Conservation (phyloP, 2,113 vertebrate genomes). For the Sus scrofa region DNA sequence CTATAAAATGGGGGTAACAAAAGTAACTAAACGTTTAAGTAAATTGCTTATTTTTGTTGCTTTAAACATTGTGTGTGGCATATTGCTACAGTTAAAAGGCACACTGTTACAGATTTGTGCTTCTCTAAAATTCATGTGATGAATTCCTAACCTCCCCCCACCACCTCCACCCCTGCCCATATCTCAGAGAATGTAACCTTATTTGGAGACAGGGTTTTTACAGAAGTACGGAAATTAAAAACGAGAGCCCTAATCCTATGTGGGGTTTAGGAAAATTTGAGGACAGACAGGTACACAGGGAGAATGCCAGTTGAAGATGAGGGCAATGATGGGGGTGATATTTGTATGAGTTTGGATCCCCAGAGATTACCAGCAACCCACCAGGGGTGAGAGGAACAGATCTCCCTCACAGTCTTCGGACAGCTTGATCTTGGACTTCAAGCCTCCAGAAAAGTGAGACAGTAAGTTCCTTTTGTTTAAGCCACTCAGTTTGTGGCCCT, state of each 20-base stretch:
- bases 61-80: neutral
- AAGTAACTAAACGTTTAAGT: neutral
- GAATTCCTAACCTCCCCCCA: neutral
- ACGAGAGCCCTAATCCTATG: neutral
- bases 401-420: neutral
- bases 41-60: neutral
- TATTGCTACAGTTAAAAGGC: neutral
- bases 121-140: neutral
- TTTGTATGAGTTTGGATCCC: neutral
- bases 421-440: neutral
- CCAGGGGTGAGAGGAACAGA: neutral
- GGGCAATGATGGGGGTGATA: neutral
- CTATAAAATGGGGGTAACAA: neutral
- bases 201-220: neutral
- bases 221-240: neutral
- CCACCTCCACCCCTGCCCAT: too few species aligned
- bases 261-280: neutral
- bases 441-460: neutral
- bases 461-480: neutral
- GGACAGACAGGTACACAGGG: neutral
- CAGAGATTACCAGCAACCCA: neutral
- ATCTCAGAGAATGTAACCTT: neutral
- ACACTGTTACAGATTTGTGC: neutral
- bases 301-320: too few species aligned
- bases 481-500: neutral